Conservation (phyloP, 2,888 invertebrate genomes). For the Zootermopsis nevadensis region DNA sequence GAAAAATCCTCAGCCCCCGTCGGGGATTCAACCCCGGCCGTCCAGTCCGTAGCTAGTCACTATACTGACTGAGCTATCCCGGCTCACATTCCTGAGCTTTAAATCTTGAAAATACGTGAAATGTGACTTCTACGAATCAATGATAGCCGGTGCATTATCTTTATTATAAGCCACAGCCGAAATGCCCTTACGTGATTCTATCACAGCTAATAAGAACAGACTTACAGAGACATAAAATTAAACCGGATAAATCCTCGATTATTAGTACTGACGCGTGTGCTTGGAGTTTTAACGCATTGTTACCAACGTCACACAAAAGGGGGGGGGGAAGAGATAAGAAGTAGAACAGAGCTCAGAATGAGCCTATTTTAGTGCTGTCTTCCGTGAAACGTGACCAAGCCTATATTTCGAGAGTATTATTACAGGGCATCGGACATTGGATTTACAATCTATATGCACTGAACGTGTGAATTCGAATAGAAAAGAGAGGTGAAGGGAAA, state of each 20-base stretch:
- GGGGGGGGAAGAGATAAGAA: not conserved
- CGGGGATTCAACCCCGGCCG: too few species aligned
- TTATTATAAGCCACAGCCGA: not conserved
- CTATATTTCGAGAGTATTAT: slow-evolving; percentile 6
- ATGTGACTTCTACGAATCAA: too few species aligned
- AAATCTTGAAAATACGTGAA: too few species aligned
- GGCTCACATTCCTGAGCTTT: too few species aligned
- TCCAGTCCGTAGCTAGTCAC: too few species aligned
- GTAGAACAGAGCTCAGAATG: not conserved
- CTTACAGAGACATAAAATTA: not conserved
- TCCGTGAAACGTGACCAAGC: not conserved
- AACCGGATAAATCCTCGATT: slow-evolving; percentile 18
- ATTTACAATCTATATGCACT: not conserved
- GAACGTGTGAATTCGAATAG: slow-evolving; percentile 29
- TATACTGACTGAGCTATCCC: too few species aligned
- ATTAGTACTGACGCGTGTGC: not conserved
- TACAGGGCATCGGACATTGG: not conserved
- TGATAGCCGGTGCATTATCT: too few species aligned
- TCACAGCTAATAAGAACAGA: not conserved
- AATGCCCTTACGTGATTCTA: slow-evolving; percentile 8
- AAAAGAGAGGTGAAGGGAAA: not conserved
- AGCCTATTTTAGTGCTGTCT: slow-evolving; percentile 7
- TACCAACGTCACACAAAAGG: not conserved
- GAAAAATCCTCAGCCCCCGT: too few species aligned
- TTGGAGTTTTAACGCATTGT: not conserved